phyloP scores from a whole-genome alignment of 2,888 invertebrate genomes.

The Lepetodrilus schrolli region DNA sequence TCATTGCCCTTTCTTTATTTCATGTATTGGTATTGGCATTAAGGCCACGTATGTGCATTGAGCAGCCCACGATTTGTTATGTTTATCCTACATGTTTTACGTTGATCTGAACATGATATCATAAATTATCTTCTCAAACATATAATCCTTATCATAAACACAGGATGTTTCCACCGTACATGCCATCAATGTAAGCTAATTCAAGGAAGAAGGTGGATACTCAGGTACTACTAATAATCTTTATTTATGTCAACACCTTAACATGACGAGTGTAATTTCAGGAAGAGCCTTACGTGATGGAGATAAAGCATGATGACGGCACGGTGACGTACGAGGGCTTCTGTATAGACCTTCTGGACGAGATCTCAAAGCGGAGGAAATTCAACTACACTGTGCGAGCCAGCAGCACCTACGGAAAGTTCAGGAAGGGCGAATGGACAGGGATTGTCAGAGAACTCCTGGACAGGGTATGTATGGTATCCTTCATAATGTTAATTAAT shows the following conservation, averaged over 20 bases:
- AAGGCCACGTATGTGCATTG: too few relatives aligned
- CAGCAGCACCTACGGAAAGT: constrained; percentile 54
- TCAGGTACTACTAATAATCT: background rate
- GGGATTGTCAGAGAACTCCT: constrained; percentile 78
- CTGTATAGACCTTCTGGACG: constrained; percentile 89
- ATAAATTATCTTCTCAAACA: too few relatives aligned
- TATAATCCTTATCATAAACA: too few relatives aligned
- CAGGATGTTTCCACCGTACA: too few relatives aligned
- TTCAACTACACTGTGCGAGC: constrained; percentile 82
- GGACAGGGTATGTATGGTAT: constrained; percentile 74
- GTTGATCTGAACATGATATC: too few relatives aligned
- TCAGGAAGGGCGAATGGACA: constrained; percentile 75
- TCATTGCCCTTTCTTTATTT: too few relatives aligned
- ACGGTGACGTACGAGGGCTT: constrained; percentile 83
- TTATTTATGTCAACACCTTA: background rate
- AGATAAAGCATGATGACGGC: constrained; percentile 77
- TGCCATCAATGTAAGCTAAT: background rate
- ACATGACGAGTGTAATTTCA: constrained; percentile 42
- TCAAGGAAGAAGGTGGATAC: too few relatives aligned
- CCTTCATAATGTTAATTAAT: too few relatives aligned
- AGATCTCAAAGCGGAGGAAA: constrained; percentile 84
- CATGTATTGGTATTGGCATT: too few relatives aligned
- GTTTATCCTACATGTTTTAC: too few relatives aligned
- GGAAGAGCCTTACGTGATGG: constrained; percentile 76
- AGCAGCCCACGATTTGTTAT: too few relatives aligned